phyloP scores from a whole-genome alignment of 2,797 vertebrate genomes.

The Notolabrus celidotus region DNA sequence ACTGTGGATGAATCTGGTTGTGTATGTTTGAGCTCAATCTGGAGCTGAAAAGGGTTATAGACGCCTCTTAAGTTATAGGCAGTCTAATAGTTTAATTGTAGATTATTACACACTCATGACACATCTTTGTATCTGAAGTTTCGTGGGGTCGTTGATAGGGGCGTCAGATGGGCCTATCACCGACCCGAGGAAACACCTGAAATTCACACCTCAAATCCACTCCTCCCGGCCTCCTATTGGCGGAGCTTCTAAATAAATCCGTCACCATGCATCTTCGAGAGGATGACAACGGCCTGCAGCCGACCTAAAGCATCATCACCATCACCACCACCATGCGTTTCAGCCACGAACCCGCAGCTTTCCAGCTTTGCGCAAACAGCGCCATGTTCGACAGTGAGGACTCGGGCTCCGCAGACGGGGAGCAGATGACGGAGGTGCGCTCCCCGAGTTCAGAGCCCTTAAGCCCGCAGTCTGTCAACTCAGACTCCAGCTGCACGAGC shows the following conservation, averaged over 20 bases:
- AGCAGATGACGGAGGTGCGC: conserved; percentile 49
- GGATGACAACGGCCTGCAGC: conserved; percentile 57
- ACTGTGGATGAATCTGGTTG: no score
- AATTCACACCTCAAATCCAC: conserved; percentile 87
- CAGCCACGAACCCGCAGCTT: conserved; percentile 57
- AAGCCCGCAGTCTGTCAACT: conserved; percentile 82
- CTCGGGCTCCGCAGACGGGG: conserved; percentile 34
- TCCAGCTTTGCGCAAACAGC: conserved; percentile 60
- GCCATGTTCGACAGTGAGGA: conserved; percentile 54
- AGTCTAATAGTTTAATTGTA: background rate
- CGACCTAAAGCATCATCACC: conserved; percentile 3
- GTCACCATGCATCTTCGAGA: conserved; percentile 33
- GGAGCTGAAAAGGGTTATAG: no score
- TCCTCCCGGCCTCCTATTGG: conserved; percentile 84
- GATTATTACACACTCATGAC: conserved; percentile 23
- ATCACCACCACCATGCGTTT: conserved; percentile 73
- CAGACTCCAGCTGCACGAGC: conserved; percentile 83
- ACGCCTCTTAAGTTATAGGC: background rate
- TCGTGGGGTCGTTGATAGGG: conserved; percentile 61
- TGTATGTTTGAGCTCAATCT: no score
- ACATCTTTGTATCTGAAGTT: conserved; percentile 43
- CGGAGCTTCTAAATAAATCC: conserved; percentile 75
- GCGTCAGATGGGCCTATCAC: conserved; percentile 62
- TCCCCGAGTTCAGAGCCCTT: conserved; percentile 70
- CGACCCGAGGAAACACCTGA: conserved; percentile 74